Evolutionary conservation across 2,113 vertebrate species (phyloP).

Genomic region (Erpornis zantholeuca): DNA sequence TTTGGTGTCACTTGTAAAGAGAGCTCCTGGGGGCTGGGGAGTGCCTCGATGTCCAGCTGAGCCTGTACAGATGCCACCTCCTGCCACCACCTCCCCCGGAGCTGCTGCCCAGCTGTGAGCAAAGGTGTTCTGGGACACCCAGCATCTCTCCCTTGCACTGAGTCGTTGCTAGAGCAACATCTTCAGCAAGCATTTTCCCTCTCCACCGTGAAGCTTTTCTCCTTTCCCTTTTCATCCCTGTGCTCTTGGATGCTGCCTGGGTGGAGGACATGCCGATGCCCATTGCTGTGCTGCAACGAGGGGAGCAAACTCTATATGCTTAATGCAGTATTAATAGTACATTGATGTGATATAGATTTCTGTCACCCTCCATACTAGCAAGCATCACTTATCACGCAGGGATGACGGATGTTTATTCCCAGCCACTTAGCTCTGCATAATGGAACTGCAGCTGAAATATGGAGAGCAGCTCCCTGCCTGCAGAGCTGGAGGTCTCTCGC

Average conservation of each 20-base stretch:
- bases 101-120: neutral
- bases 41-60: neutral
- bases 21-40: neutral
- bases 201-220: neutral
- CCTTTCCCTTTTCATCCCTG: neutral
- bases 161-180: neutral
- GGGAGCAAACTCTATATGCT: slow-evolving; percentile 13
- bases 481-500: neutral
- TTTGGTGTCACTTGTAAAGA: neutral
- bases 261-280: neutral
- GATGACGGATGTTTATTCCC: slow-evolving; percentile 72
- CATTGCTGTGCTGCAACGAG: slow-evolving; percentile 11
- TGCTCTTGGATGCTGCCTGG: neutral
- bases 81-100: neutral
- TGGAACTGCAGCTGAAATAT: slow-evolving; percentile 68
- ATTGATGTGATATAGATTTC: slow-evolving; percentile 71
- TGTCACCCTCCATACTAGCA: slow-evolving; percentile 71
- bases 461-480: slow-evolving; percentile 51
- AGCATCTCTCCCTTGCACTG: neutral
- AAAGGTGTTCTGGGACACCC: neutral
- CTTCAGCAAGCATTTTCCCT: neutral
- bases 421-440: slow-evolving; percentile 69
- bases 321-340: slow-evolving; percentile 74
- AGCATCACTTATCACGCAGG: slow-evolving; percentile 63
- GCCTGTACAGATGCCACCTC: neutral